Evolutionary conservation across 2,113 vertebrate species (phyloP), one percentile per base, ranked within the genome.

Genomic region (Siniperca knerii): DNA sequence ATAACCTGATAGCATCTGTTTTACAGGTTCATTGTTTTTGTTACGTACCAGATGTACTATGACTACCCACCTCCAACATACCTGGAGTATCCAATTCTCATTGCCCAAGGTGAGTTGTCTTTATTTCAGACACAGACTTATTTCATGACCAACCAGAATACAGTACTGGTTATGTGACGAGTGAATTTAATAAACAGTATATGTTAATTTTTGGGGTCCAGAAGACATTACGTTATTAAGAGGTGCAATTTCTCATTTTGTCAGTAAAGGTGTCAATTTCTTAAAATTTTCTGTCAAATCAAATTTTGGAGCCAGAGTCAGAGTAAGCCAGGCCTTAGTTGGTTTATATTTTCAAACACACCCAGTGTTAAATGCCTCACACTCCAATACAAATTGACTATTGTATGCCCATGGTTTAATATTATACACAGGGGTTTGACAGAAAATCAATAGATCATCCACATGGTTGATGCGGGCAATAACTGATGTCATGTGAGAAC

Each of bases 41-140:
- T 99, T n/a, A 97, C 96, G 2, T 99, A 99, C 93, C 98, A 98
- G 90, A 96, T 96, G 90, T 98, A 98, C 91, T 97, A 99, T 2
- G 93, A 90, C 72, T 98, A 98, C 92, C 98, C 98, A 1, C 93
- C 96, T 42, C 95, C 97, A 69, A 98, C 98, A 0, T 99, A 97
- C 89, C 92, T 99, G 94, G 98, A 99, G 77, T 98, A 97, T 89
- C 98, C 98, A 20, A 96, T 99, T 84, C 95, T 99, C 84, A 97
- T 98, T 10, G 92, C 93, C n/a, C 98, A 99, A 97, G 98, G 98
- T 98, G 95, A 95, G 87, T 72, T 12, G 15, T 18, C 11, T 23
- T 21, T 54, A 42, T 33, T 68, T 44, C 12, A 18, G 10, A 29
- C 29, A 16, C 13, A 23, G 20, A 21, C 18, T 11, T 64, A 1